Evolutionary conservation across 2,888 invertebrate species (phyloP), one percentile per base, ranked within the genome.

Genomic region (Acanthosoma haemorrhoidale): DNA sequence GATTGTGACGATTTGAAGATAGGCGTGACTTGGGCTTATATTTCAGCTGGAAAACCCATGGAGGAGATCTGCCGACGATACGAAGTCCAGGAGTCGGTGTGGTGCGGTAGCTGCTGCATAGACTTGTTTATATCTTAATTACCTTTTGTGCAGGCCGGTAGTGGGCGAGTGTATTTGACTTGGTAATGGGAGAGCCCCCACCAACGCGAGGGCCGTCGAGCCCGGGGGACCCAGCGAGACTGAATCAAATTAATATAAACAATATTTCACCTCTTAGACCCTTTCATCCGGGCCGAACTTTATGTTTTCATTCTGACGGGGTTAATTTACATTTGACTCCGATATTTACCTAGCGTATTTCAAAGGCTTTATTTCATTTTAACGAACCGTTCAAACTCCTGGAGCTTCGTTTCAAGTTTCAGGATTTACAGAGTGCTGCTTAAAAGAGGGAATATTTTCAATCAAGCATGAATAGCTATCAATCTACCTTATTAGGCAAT

Each of bases 91-190:
- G 9, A 18, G 16, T 18, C 18, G 4, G 32, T 43, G 43, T 13
- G 3, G 21, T 13, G 43, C 43, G 5, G 43, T 43, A 43, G 43
- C 43, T 3, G 11, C 43, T 4, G 21, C 21, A 43, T 3, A 13
- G 21, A 43, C 11, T 43, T 51, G 51, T 51, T 51, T 51, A 51
- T 51, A 51, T 51, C 51, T 51, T 51, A 51, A 51, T 51, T 51
- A 51, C 51, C 51, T 51, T 51, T 51, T 51, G 51, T 51, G 51
- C 51, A 25, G 51, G 21, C 25, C 51, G 9, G n/a, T 21, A 21
- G 51, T 51, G 51, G 51, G 51, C 51, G 25, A 51, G n/a, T 21
- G 13, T 51, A 51, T 51, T 51, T 51, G 51, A 51, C 51, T 51
- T 51, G 51, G 51, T 51, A 51, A 51, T 51, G 51, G 51, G 9